phyloP scores from a whole-genome alignment of 2,888 invertebrate species.

The Malthinus flaveolus region DNA sequence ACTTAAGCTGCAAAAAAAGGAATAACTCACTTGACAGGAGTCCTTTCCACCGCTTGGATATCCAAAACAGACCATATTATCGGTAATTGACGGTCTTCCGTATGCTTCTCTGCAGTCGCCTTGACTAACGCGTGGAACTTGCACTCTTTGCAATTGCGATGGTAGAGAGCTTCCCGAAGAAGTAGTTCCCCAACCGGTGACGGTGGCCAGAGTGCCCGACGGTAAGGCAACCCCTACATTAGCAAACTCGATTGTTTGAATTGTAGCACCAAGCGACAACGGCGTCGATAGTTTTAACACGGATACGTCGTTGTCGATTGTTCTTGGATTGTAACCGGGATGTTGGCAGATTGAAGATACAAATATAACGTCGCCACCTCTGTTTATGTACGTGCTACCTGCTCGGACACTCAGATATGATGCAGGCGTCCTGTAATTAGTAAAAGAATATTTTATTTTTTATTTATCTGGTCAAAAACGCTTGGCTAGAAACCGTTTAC shows the following conservation, averaged over 20 bases:
- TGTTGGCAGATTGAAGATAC: constrained; percentile 1
- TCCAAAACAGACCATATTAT: constrained; percentile 7
- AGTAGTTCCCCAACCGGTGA: constrained; percentile 22
- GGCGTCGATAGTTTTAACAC: background rate
- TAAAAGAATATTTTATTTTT: too few relatives aligned
- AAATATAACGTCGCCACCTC: background rate
- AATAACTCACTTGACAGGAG: background rate
- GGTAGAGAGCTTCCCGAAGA: constrained; percentile 34
- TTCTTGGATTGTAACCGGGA: background rate
- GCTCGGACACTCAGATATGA: constrained; percentile 1
- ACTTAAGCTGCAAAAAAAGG: too few relatives aligned
- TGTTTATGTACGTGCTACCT: background rate
- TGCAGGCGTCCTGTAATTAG: too few relatives aligned
- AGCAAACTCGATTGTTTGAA: background rate
- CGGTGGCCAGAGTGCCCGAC: background rate
- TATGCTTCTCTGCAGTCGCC: constrained; percentile 38
- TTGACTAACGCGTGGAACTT: constrained; percentile 40
- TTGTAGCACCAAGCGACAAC: background rate
- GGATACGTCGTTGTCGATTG: constrained; percentile 11
- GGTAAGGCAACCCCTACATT: background rate
- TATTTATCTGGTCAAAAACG: too few relatives aligned
- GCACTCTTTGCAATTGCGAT: constrained; percentile 41
- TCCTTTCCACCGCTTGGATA: background rate
- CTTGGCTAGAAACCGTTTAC: too few relatives aligned
- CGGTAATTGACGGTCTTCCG: background rate